Evolutionary conservation across 2,888 invertebrate species (phyloP).

Genomic region (Lucinisca nassula): DNA sequence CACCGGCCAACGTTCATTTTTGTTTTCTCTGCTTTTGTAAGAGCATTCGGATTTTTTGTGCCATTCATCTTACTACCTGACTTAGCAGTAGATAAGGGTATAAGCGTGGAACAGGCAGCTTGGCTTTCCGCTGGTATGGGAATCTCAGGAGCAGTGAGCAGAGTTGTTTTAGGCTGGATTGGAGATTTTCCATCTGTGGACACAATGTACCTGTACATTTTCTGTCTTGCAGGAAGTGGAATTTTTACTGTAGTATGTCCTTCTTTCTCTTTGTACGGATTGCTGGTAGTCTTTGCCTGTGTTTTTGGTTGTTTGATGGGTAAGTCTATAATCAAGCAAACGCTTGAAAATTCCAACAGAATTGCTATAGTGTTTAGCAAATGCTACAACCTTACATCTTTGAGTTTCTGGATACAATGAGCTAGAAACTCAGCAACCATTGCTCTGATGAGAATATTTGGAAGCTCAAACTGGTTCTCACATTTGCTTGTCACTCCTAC

Average conservation of each 20-base stretch:
- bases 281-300: not conserved
- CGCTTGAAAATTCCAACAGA: no score
- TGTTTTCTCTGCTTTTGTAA: not conserved
- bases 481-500: no score
- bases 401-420: no score
- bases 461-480: no score
- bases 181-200: not conserved
- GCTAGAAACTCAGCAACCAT: no score
- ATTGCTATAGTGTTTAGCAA: no score
- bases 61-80: not conserved
- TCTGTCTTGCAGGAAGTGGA: not conserved
- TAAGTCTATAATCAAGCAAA: not conserved
- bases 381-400: no score
- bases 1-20: not conserved
- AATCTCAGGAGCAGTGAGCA: not conserved
- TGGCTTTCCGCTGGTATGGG: not conserved
- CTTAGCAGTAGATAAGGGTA: not conserved
- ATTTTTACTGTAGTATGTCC: not conserved
- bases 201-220: not conserved
- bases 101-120: not conserved
- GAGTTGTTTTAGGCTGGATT: not conserved
- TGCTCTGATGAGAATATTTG: no score
- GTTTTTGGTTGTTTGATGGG: not conserved
- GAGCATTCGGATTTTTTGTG: not conserved
- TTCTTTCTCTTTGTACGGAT: not conserved